Conservation (phyloP, 1,140 invertebrate genomes). For the Vanessa tameamea region DNA sequence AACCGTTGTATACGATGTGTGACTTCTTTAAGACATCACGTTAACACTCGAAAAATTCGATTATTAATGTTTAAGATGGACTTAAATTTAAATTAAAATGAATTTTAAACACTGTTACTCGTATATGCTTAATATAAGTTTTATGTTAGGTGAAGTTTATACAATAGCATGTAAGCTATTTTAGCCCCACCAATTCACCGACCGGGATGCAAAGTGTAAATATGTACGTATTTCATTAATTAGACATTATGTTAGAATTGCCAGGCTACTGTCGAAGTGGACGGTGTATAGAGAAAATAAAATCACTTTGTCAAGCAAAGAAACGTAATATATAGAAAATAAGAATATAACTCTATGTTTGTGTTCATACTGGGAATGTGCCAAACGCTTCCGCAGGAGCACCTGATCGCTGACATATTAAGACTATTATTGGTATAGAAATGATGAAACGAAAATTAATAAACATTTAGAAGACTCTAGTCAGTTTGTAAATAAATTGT, state of each 20-base stretch:
- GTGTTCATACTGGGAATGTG: constrained; percentile 69
- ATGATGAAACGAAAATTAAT: constrained; percentile 65
- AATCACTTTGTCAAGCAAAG: constrained; percentile 42
- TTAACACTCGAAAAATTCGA: constrained; percentile 63
- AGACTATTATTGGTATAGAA: constrained; percentile 65
- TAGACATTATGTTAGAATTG: constrained; percentile 51
- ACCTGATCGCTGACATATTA: constrained; percentile 63
- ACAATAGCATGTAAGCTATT: constrained; percentile 73
- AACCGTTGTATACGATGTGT: constrained; percentile 79
- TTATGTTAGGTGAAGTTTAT: constrained; percentile 75
- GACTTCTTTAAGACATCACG: constrained; percentile 69
- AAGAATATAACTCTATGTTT: constrained; percentile 40
- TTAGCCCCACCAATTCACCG: constrained; percentile 60
- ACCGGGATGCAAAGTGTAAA: constrained; percentile 64
- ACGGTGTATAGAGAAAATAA: constrained; percentile 49
- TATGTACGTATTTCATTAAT: constrained; percentile 64
- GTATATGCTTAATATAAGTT: constrained; percentile 75
- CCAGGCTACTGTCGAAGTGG: constrained; percentile 33
- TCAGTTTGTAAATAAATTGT: constrained; percentile 79
- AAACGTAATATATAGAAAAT: constrained; percentile 38
- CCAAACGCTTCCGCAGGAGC: constrained; percentile 71
- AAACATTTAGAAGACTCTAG: constrained; percentile 75
- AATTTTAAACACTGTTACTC: constrained; percentile 79
- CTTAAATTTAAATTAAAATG: constrained; percentile 69
- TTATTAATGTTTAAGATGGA: constrained; percentile 66